A percentile compares a stretch with the other conserved stretches of the same genome.
These are phyloP conservation scores for Hyla sarda DNA, from an alignment of 2,113 vertebrate species.

Conservation along the genomic window DNA sequence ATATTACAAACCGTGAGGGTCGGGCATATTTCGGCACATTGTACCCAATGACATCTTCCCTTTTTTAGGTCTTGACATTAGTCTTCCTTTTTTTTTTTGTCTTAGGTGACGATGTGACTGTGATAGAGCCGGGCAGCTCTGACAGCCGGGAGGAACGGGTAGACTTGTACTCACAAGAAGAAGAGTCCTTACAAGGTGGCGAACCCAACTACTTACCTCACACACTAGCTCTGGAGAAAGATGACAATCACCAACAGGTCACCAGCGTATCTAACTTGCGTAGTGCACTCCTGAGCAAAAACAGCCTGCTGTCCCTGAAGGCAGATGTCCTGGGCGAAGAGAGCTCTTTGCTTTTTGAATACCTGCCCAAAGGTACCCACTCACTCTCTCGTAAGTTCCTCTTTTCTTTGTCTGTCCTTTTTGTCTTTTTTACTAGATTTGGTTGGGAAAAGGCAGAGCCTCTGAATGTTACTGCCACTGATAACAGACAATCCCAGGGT, in stretches of 20 bases:
- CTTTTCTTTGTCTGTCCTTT: slow-evolving; percentile 30
- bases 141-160: slow-evolving; percentile 83
- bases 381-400: slow-evolving; percentile 91
- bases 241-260: slow-evolving; percentile 79
- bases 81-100: too few relatives aligned
- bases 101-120: slow-evolving; percentile 77
- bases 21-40: too few relatives aligned
- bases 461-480: too few relatives aligned
- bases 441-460: too few relatives aligned
- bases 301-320: slow-evolving; percentile 94
- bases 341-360: slow-evolving; percentile 93
- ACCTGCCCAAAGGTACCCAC: slow-evolving; percentile 93
- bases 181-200: slow-evolving; percentile 79
- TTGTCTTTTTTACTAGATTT: not conserved
- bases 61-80: too few relatives aligned
- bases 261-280: slow-evolving; percentile 91
- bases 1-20: too few relatives aligned
- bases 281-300: slow-evolving; percentile 95
- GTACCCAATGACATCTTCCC: too few relatives aligned
- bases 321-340: slow-evolving; percentile 93
- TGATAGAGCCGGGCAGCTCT: slow-evolving; percentile 83
- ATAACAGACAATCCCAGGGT: too few relatives aligned
- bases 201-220: slow-evolving; percentile 82
- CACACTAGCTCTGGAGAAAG: slow-evolving; percentile 80
- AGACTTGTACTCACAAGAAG: slow-evolving; percentile 82